Base-by-base conservation (phyloP, 37 sponge, comb jelly and placozoan species). In the Theonella swinhoei region DNA sequence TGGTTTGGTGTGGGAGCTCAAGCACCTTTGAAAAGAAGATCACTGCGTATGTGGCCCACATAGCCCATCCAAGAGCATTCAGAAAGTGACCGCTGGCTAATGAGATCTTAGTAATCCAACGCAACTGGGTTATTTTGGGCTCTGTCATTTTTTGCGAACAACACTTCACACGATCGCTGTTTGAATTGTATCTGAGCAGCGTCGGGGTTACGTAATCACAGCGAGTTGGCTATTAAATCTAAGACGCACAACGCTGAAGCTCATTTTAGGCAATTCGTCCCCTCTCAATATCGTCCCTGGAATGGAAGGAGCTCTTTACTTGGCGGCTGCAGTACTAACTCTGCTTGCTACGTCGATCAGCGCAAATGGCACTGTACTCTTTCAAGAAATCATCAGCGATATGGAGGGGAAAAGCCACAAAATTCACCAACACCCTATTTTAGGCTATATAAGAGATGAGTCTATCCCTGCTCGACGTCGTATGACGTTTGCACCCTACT, bases 11-110 rank as follows among this genome's bases (percentile, higher is more conserved):
- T 25, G 78, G 72, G 24, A 93, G 61, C n/a, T 42, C 64, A 7
- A 91, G 62, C 22, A 96, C 94, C 67, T 71, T 76, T 31, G 88
- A 89, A 62, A 73, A 91, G 83, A 86, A 96, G 41, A 90, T 72
- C 1, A 96, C 66, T 17, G 88, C 59, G 71, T 96, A 96, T 24
- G 92, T 84, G 72, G 93, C 93, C 97, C 97, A 96, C 82, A 93
- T 88, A 29, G 89, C 74, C 35, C 91, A 81, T 63, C 91, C 91
- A n/a, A 96, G 86, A 70, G 91, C 92, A 72, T 96, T 96, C 22
- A 93, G 61, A 19, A 96, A 80, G 70, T 96, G 93, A 30, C 92
- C 97, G 39, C 91, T 84, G 2, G 92, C 94, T 70, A 82, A 96
- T 4, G 89, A 64, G 3, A 76, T 54, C 35, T 62, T 42, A 19